A percentile compares a stretch with the other conserved stretches of the same genome.
Conservation (phyloP, 2,888 invertebrate species). For the Adelphocoris suturalis region DNA sequence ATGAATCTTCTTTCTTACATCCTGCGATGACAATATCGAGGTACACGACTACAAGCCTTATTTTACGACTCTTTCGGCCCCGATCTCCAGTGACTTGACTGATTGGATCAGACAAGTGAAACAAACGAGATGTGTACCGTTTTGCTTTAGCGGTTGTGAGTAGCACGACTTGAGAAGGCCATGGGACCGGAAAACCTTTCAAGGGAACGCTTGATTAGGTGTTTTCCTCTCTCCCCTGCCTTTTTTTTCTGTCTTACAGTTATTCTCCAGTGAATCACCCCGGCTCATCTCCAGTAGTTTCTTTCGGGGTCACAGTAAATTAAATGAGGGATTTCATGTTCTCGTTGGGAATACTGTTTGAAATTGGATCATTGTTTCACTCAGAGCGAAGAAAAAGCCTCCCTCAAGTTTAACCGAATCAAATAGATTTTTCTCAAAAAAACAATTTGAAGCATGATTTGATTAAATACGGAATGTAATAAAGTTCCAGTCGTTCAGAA, state of each 20-base stretch:
- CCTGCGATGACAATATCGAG: too few species aligned
- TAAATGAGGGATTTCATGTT: constrained; percentile 8
- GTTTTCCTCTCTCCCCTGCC: constrained; percentile 21
- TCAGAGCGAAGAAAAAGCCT: neutral
- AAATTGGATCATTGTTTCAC: constrained; percentile 3
- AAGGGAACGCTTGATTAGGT: constrained; percentile 43
- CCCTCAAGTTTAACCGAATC: neutral
- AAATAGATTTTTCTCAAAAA: too few species aligned
- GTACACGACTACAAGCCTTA: neutral
- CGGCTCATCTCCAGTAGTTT: constrained; percentile 2
- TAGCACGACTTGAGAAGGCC: constrained; percentile 34
- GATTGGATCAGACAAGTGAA: constrained; percentile 10
- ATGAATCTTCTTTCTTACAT: too few species aligned
- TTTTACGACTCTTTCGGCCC: neutral
- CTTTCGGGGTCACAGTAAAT: constrained; percentile 1
- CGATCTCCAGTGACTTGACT: neutral
- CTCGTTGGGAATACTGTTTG: neutral
- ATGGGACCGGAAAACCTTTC: constrained; percentile 50
- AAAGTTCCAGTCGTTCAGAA: too few species aligned
- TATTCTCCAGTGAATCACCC: constrained; percentile 36
- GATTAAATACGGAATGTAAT: too few species aligned
- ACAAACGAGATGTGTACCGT: constrained; percentile 47
- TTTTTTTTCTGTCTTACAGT: constrained; percentile 22
- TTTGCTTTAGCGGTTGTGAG: constrained; percentile 41
- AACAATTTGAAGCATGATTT: too few species aligned